Conservation (phyloP, 2,797 vertebrate genomes). For the Lates japonicus region DNA sequence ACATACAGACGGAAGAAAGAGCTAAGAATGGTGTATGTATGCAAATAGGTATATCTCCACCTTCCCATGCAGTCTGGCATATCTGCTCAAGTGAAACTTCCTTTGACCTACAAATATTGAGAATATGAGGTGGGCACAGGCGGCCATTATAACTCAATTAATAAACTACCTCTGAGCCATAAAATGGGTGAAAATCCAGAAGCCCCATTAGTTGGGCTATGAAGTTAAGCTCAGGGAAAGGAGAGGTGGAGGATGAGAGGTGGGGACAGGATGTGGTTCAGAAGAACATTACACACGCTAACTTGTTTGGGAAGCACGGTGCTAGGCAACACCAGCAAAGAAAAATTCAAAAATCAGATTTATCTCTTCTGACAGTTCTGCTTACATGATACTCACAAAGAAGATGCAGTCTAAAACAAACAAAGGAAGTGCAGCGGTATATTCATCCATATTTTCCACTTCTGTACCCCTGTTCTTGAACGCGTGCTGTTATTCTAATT, state of each 20-base stretch:
- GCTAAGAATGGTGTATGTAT: constrained; percentile 9
- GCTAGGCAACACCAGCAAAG: not conserved
- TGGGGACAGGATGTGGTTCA: not conserved
- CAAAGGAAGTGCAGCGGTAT: not conserved
- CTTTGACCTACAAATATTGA: constrained; percentile 82
- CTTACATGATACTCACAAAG: not conserved
- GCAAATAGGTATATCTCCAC: constrained; percentile 25
- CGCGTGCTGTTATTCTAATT: not conserved
- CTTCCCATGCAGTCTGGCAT: constrained; percentile 44
- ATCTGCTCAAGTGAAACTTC: constrained; percentile 82
- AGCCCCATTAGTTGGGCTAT: not conserved
- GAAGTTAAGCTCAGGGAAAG: constrained; percentile 19
- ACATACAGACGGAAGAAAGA: constrained; percentile 12
- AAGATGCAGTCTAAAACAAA: too few relatives aligned
- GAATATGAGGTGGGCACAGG: constrained; percentile 74
- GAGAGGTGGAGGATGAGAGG: not conserved
- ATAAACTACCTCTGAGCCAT: constrained; percentile 59
- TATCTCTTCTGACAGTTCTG: not conserved
- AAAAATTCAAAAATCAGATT: not conserved
- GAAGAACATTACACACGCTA: not conserved
- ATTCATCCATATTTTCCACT: not conserved
- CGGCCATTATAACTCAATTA: constrained; percentile 68
- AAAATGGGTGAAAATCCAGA: constrained; percentile 36
- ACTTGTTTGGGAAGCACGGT: not conserved
- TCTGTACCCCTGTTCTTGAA: not conserved